phyloP scores from a whole-genome alignment of 2,113 vertebrate species.

The Brachyhypopomus gauderio region DNA sequence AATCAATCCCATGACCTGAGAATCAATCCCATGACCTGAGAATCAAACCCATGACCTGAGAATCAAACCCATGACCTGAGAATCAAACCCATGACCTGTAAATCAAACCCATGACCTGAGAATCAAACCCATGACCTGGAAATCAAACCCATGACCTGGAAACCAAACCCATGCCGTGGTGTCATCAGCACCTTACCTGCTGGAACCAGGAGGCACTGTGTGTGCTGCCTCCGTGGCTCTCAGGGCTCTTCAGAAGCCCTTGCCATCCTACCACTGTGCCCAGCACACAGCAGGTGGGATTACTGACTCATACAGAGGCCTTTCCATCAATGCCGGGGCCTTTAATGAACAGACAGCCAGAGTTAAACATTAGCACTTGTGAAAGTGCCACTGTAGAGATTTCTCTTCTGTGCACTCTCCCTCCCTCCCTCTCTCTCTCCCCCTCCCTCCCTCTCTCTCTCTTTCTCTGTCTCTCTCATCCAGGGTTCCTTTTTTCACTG shows the following conservation, averaged over 20 bases:
- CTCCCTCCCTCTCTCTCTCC: constrained; percentile 1
- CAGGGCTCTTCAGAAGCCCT: constrained; percentile 60
- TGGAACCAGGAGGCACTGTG: neutral
- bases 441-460: constrained; percentile 48
- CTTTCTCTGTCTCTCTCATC: constrained; percentile 70
- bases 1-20: no score
- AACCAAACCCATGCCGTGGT: no score
- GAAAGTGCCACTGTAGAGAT: constrained; percentile 76
- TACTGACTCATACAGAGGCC: constrained; percentile 91
- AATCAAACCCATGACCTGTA: no score
- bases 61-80: no score
- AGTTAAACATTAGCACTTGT: constrained; percentile 79
- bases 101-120: no score
- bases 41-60: no score
- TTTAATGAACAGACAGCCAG: constrained; percentile 85
- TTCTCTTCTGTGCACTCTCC: constrained; percentile 55
- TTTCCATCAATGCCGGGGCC: constrained; percentile 88
- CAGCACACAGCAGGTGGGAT: constrained; percentile 80
- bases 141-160: no score
- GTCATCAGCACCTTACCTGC: no score
- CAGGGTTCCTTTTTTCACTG: neutral
- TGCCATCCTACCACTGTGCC: constrained; percentile 74
- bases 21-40: no score
- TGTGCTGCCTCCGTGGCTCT: constrained; percentile 57
- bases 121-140: no score